Evolutionary conservation across 2,113 vertebrate genomes (phyloP).

Genomic region (Camelus bactrianus): DNA sequence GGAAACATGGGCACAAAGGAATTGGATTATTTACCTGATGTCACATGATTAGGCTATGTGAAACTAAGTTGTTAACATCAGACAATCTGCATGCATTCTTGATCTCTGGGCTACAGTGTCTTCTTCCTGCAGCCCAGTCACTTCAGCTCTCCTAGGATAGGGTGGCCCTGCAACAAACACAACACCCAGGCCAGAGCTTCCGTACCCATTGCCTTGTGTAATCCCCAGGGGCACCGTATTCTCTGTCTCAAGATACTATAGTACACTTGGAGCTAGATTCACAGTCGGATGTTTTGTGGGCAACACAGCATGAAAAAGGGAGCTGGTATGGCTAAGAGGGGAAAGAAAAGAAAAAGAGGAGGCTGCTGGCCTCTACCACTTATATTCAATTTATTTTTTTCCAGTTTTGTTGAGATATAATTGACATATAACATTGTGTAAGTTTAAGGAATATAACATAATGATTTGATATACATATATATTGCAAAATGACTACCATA

Average conservation of each 20-base stretch:
- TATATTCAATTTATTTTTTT: neutral
- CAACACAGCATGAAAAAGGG: neutral
- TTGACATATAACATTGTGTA: neutral
- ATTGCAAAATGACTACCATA: neutral
- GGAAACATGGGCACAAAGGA: neutral
- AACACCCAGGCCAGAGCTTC: neutral
- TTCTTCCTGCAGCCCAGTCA: neutral
- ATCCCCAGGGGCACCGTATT: neutral
- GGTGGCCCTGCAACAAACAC: neutral
- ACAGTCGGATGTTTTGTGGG: neutral
- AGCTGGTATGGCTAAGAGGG: neutral
- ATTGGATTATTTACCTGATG: neutral
- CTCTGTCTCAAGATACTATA: neutral
- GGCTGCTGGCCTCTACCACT: neutral
- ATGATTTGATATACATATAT: neutral
- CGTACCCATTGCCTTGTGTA: neutral
- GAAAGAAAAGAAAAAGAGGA: neutral
- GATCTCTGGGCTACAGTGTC: neutral
- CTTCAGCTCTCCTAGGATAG: neutral
- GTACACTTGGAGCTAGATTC: neutral
- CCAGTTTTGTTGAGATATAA: neutral
- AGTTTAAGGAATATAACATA: neutral
- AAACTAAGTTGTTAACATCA: conserved; percentile 28
- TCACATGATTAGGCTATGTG: neutral
- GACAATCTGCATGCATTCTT: neutral